phyloP scores from a whole-genome alignment of 2,113 vertebrate species.

The Protobothrops mucrosquamatus region DNA sequence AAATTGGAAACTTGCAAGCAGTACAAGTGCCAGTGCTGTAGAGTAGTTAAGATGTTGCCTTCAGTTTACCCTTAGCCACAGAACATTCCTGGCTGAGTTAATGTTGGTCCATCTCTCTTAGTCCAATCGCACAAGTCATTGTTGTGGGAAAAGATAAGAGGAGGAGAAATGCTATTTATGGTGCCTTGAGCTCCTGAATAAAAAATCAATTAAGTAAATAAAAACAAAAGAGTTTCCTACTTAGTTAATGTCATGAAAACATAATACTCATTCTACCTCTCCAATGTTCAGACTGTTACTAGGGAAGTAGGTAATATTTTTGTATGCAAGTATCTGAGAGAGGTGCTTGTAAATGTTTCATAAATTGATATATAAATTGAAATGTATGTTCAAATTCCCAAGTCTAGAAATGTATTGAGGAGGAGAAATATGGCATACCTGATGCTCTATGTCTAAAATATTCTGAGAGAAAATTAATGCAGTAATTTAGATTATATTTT shows the following conservation, averaged over 20 bases:
- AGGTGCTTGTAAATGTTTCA: not conserved
- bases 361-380: not conserved
- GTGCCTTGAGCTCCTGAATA: not conserved
- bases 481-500: not conserved
- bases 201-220: not conserved
- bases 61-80: not conserved
- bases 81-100: not conserved
- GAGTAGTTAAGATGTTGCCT: not conserved
- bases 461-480: not conserved
- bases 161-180: not conserved
- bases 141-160: not conserved
- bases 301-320: not conserved
- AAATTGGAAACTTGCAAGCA: not conserved
- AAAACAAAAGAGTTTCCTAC: not conserved
- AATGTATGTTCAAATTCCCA: not conserved
- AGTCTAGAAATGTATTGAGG: not conserved
- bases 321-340: not conserved
- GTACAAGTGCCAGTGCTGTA: not conserved
- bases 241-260: not conserved
- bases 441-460: not conserved
- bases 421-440: not conserved
- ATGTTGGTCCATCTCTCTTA: not conserved
- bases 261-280: not conserved
- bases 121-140: not conserved
- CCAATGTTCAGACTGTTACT: not conserved